Conservation (phyloP, 2,888 invertebrate species). For the Autographa pulchrina region DNA sequence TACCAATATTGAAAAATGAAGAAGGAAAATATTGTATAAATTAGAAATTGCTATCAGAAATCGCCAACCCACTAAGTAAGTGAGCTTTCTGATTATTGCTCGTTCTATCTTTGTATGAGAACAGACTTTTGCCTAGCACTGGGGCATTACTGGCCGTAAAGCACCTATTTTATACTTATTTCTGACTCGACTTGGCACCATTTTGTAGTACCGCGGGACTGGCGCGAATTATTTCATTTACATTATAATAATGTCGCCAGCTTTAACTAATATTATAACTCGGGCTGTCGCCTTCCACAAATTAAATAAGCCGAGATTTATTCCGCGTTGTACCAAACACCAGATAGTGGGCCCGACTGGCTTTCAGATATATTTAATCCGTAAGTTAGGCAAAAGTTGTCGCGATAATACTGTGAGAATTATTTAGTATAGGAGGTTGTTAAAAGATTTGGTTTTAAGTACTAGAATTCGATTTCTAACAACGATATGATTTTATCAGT, state of each 20-base stretch:
- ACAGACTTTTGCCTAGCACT: too few species aligned
- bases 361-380: background rate
- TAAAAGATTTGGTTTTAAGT: too few species aligned
- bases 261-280: slow-evolving; percentile 40
- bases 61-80: too few species aligned
- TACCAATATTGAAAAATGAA: too few species aligned
- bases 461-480: too few species aligned
- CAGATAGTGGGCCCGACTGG: background rate
- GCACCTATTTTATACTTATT: background rate
- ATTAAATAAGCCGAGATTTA: slow-evolving; percentile 47
- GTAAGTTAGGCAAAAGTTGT: slow-evolving; percentile 1
- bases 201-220: background rate
- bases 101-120: too few species aligned
- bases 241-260: slow-evolving; percentile 40
- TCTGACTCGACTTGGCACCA: background rate
- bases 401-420: background rate
- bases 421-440: background rate
- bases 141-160: background rate
- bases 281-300: slow-evolving; percentile 28
- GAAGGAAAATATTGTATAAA: too few species aligned
- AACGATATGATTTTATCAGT: too few species aligned
- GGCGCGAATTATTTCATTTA: slow-evolving; percentile 16
- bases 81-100: too few species aligned
- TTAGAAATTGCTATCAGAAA: too few species aligned
- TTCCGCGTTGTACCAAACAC: slow-evolving; percentile 7